Percentiles rank a stretch among this genome's conserved stretches.
Evolutionary conservation across 2,797 vertebrate genomes (phyloP).

Genomic region (Falco cherrug): DNA sequence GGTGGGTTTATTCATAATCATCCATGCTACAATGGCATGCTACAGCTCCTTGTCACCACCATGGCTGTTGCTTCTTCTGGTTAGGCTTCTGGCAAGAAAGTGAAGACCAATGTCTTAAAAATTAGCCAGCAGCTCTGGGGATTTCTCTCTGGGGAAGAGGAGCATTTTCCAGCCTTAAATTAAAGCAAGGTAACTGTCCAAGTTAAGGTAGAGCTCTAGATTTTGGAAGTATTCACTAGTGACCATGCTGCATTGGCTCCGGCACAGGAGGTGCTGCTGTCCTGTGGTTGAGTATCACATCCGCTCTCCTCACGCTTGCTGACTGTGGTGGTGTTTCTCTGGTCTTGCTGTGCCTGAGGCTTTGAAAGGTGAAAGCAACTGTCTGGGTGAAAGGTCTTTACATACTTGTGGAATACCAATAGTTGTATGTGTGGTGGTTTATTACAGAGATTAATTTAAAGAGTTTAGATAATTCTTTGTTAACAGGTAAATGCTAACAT

Average conservation of each 20-base stretch:
- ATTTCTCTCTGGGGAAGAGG: not conserved
- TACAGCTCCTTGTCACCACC: not conserved
- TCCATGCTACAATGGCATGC: not conserved
- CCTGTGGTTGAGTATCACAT: not conserved
- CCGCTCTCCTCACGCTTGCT: not conserved
- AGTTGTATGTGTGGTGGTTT: not conserved
- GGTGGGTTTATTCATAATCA: not conserved
- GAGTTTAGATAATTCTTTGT: not conserved
- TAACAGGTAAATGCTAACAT: not conserved
- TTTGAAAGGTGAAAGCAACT: not conserved
- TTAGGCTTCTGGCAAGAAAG: not conserved
- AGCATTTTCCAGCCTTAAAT: not conserved
- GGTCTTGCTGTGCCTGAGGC: not conserved
- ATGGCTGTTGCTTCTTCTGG: not conserved
- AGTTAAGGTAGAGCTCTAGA: not conserved
- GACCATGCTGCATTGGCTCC: not conserved
- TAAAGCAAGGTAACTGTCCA: not conserved
- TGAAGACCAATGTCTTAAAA: not conserved
- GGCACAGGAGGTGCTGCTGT: not conserved
- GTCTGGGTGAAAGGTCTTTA: not conserved
- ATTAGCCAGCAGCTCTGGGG: not conserved
- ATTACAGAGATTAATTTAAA: not conserved
- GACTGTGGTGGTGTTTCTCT: not conserved
- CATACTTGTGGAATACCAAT: not conserved
- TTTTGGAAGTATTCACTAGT: not conserved